phyloP scores from a whole-genome alignment of 2,797 vertebrate species.

The Melanogrammus aeglefinus region DNA sequence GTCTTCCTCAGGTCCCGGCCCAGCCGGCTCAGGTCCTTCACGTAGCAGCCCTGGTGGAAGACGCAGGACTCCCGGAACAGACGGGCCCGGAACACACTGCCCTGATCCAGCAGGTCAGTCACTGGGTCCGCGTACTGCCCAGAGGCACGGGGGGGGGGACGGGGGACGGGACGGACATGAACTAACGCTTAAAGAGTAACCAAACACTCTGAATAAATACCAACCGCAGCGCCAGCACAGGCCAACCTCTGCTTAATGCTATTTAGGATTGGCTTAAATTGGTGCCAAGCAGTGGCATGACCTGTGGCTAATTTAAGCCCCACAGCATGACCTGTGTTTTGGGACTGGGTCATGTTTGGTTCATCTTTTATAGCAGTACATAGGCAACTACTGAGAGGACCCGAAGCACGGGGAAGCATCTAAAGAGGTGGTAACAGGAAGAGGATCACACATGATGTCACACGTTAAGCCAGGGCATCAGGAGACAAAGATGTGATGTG shows the following conservation, averaged over 20 bases:
- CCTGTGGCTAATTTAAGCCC: background rate
- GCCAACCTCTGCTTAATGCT: background rate
- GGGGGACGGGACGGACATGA: conserved; percentile 6
- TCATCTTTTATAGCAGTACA: background rate
- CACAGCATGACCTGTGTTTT: background rate
- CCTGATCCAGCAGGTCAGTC: conserved; percentile 85
- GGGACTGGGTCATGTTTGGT: background rate
- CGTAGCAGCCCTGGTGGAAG: conserved; percentile 91
- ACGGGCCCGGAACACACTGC: conserved; percentile 81
- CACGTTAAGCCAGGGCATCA: conserved; percentile 5
- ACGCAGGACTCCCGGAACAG: conserved; percentile 92
- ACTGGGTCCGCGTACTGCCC: conserved; percentile 88
- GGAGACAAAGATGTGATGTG: background rate
- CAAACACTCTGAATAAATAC: background rate
- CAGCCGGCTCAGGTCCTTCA: conserved; percentile 88
- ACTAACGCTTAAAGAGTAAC: conserved; percentile 15
- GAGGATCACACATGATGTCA: conserved; percentile 33
- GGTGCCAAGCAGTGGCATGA: background rate
- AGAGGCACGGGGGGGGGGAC: conserved; percentile 2
- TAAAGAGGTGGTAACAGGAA: conserved; percentile 26
- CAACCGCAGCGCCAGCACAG: background rate
- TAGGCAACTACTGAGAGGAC: background rate
- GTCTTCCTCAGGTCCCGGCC: conserved; percentile 87
- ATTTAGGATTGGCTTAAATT: conserved; percentile 1
- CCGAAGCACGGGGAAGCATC: conserved; percentile 10